Percentiles rank a stretch among this genome's conserved stretches.
Conservation (phyloP, 2,113 vertebrate genomes). For the Nycticorax nycticorax region DNA sequence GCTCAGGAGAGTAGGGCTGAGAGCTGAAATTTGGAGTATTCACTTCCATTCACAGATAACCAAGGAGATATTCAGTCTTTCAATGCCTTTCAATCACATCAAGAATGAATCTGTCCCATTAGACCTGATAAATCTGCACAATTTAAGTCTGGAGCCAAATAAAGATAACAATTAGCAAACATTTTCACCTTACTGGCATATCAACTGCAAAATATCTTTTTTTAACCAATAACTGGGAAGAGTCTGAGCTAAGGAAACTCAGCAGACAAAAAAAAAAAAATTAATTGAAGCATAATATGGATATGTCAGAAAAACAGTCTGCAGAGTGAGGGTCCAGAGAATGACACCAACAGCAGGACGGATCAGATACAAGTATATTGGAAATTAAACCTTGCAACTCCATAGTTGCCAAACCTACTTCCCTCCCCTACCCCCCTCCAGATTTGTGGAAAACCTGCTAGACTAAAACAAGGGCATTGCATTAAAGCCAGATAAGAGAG, state of each 20-base stretch:
- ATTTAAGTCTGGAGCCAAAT: background rate
- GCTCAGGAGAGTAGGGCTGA: background rate
- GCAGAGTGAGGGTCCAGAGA: background rate
- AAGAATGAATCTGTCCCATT: background rate
- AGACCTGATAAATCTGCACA: background rate
- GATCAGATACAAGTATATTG: background rate
- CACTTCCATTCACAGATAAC: background rate
- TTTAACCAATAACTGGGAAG: background rate
- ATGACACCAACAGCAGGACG: background rate
- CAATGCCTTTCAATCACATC: background rate
- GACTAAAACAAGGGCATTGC: background rate
- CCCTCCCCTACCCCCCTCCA: rapidly evolving
- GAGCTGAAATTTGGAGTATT: background rate
- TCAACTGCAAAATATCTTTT: rapidly evolving
- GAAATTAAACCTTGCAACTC: background rate
- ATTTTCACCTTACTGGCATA: background rate
- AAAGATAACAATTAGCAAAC: background rate
- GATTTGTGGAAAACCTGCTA: background rate
- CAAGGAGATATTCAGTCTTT: background rate
- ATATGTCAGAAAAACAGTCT: background rate
- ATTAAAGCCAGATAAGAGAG: background rate
- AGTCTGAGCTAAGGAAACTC: background rate
- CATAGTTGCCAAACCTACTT: background rate
- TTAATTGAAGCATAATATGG: background rate
- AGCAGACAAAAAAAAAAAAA: background rate